Evolutionary conservation across 2,797 vertebrate species (phyloP).

Genomic region (Semotilus atromaculatus): DNA sequence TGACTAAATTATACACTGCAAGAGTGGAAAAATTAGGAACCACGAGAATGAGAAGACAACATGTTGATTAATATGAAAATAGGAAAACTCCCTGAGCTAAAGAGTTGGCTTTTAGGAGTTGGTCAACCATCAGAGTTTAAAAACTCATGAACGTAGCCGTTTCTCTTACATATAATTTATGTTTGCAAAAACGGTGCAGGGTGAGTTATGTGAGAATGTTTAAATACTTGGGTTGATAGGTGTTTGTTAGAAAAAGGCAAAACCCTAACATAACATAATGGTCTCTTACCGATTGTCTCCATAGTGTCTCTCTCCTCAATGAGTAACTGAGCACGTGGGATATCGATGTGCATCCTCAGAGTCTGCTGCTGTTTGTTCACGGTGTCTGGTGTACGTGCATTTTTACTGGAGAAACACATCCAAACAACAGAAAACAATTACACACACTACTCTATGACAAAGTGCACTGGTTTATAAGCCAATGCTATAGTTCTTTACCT

Average conservation of each 20-base stretch:
- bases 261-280: neutral
- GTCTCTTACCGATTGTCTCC: constrained; percentile 91
- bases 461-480: neutral
- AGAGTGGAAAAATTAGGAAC: neutral
- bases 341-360: constrained; percentile 97
- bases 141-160: neutral
- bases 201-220: neutral
- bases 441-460: neutral
- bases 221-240: neutral
- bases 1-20: neutral
- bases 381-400: constrained; percentile 94
- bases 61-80: neutral
- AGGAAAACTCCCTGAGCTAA: neutral
- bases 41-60: neutral
- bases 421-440: constrained; percentile 8
- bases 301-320: constrained; percentile 99
- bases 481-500: constrained; percentile 82
- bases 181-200: neutral
- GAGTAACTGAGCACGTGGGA: constrained; percentile 96
- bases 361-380: constrained; percentile 98
- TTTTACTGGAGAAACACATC: constrained; percentile 83
- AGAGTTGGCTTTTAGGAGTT: too few species aligned
- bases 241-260: neutral
- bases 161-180: neutral
- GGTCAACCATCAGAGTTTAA: too few species aligned